phyloP scores from a whole-genome alignment of 2,113 vertebrate genomes.

The Rhagologus leucostigma region DNA sequence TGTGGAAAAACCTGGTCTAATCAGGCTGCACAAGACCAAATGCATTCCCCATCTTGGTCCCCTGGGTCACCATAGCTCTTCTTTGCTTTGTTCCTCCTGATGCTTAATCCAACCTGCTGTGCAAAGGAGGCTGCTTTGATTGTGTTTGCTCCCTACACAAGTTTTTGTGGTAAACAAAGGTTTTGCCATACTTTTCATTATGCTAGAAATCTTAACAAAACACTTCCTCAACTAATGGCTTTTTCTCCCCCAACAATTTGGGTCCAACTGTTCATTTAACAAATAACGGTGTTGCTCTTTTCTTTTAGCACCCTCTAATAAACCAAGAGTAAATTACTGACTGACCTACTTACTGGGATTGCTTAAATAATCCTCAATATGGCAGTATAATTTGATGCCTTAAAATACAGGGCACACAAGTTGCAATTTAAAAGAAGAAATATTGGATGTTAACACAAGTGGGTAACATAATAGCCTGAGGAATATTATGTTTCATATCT shows the following conservation, averaged over 20 bases:
- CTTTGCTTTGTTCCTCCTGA: not conserved
- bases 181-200: not conserved
- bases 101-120: not conserved
- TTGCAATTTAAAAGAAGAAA: slow-evolving; percentile 27
- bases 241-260: not conserved
- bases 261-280: slow-evolving; percentile 15
- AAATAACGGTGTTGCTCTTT: slow-evolving; percentile 16
- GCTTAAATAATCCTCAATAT: slow-evolving; percentile 61
- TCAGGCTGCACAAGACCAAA: not conserved
- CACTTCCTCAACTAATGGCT: not conserved
- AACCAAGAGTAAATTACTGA: slow-evolving; percentile 35
- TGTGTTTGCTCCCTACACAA: not conserved
- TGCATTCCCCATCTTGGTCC: not conserved
- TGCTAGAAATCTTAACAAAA: not conserved
- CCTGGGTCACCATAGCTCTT: not conserved
- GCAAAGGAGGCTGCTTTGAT: not conserved
- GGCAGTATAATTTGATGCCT: slow-evolving; percentile 50
- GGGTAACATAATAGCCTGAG: not conserved
- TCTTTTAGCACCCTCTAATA: slow-evolving; percentile 47
- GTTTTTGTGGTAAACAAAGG: not conserved
- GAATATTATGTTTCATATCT: not conserved
- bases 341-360: slow-evolving; percentile 64
- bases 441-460: slow-evolving; percentile 1
- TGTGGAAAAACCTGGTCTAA: not conserved
- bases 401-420: slow-evolving; percentile 18